phyloP scores from a whole-genome alignment of 2,888 invertebrate genomes.

The Aelia acuminata region DNA sequence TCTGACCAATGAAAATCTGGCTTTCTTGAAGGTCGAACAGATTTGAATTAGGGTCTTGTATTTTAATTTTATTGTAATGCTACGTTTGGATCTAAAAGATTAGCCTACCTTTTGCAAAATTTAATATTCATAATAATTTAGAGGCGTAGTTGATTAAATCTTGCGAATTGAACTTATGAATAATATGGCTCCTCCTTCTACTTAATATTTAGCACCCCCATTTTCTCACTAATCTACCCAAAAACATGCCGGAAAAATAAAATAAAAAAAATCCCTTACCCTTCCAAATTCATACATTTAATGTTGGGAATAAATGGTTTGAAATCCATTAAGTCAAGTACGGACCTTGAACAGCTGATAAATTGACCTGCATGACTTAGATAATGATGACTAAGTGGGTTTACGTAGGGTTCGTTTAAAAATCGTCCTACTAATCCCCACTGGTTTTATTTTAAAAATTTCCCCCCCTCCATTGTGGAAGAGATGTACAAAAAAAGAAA shows the following conservation, averaged over 20 bases:
- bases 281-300: not conserved
- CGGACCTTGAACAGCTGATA: not conserved
- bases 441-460: not conserved
- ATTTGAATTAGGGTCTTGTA: too few relatives aligned
- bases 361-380: constrained; percentile 23
- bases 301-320: constrained; percentile 18
- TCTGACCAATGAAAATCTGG: too few relatives aligned
- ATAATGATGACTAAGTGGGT: constrained; percentile 16
- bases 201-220: not conserved
- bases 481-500: not conserved
- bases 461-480: not conserved
- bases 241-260: not conserved
- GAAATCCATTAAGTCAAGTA: constrained; percentile 6
- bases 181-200: not conserved
- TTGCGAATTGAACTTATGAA: not conserved
- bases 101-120: too few relatives aligned
- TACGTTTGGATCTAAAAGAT: too few relatives aligned
- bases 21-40: too few relatives aligned
- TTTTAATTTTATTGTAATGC: too few relatives aligned
- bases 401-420: constrained; percentile 23
- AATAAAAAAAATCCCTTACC: not conserved
- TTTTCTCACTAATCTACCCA: not conserved
- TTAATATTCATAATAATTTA: too few relatives aligned
- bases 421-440: not conserved
- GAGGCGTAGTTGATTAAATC: too few relatives aligned